phyloP scores from a whole-genome alignment of 2,888 invertebrate species.

The Seladonia tumulorum region DNA sequence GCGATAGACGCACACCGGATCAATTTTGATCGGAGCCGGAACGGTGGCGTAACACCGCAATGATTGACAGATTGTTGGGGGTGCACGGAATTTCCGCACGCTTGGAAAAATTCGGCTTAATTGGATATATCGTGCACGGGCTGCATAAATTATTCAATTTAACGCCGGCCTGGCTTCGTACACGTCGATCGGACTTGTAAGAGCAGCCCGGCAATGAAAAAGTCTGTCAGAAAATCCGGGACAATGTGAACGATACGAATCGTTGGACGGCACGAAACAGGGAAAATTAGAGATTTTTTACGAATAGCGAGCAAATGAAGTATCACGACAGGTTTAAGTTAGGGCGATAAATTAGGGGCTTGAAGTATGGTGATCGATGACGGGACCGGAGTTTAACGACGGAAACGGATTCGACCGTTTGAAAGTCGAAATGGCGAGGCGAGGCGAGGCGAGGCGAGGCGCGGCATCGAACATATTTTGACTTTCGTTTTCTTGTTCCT shows the following conservation, averaged over 20 bases:
- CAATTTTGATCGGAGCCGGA: constrained; percentile 16
- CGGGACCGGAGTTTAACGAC: neutral
- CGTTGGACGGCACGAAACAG: neutral
- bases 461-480: constrained; percentile 15
- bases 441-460: too few species aligned
- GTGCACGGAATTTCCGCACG: neutral
- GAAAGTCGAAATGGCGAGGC: constrained; percentile 3
- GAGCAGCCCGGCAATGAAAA: neutral
- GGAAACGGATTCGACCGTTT: neutral
- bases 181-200: neutral
- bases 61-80: neutral
- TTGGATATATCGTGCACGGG: neutral
- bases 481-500: neutral
- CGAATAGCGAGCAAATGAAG: neutral
- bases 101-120: neutral
- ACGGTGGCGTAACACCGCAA: neutral
- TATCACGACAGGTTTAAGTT: neutral
- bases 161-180: neutral
- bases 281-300: neutral
- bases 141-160: neutral
- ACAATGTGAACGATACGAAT: neutral
- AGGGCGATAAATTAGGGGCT: neutral
- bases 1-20: neutral
- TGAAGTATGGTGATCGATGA: neutral
- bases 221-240: neutral